Conservation (phyloP, 2,888 invertebrate genomes). For the Argyresthia goedartella region DNA sequence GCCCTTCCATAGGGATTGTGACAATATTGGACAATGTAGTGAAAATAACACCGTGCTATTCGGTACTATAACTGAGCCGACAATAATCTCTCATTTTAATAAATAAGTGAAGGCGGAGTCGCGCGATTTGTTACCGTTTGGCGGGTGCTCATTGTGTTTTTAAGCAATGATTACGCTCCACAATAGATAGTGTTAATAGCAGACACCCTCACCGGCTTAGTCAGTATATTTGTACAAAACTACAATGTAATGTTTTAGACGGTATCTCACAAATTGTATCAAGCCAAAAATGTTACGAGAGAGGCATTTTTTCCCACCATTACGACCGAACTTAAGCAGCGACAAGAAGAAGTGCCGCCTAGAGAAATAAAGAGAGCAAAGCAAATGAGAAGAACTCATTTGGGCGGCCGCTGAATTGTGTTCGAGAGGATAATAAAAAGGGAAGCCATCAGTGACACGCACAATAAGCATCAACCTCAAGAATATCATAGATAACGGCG, state of each 20-base stretch:
- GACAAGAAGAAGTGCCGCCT: conserved; percentile 65
- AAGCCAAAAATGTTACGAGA: not conserved
- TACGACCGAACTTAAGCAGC: conserved; percentile 23
- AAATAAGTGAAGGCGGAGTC: conserved; percentile 65
- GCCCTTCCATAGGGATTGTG: conserved; percentile 60
- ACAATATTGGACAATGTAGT: conserved; percentile 69
- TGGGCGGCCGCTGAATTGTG: conserved; percentile 66
- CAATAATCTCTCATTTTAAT: conserved; percentile 69
- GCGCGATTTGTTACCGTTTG: conserved; percentile 52
- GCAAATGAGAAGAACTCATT: conserved; percentile 68
- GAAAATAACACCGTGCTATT: conserved; percentile 64
- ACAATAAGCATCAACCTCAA: conserved; percentile 72
- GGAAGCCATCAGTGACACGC: conserved; percentile 71
- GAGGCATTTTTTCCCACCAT: not conserved
- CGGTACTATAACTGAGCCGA: conserved; percentile 39
- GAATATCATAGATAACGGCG: conserved; percentile 71
- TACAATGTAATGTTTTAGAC: too few relatives aligned
- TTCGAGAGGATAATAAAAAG: conserved; percentile 71
- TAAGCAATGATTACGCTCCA: conserved; percentile 2
- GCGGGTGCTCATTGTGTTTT: conserved; percentile 6
- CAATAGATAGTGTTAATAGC: not conserved
- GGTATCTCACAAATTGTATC: not conserved
- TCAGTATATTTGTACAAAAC: too few relatives aligned
- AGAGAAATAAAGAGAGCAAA: conserved; percentile 68
- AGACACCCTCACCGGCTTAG: not conserved